Evolutionary conservation across 1,140 invertebrate genomes (phyloP).

Genomic region (Diorhabda sublineata): DNA sequence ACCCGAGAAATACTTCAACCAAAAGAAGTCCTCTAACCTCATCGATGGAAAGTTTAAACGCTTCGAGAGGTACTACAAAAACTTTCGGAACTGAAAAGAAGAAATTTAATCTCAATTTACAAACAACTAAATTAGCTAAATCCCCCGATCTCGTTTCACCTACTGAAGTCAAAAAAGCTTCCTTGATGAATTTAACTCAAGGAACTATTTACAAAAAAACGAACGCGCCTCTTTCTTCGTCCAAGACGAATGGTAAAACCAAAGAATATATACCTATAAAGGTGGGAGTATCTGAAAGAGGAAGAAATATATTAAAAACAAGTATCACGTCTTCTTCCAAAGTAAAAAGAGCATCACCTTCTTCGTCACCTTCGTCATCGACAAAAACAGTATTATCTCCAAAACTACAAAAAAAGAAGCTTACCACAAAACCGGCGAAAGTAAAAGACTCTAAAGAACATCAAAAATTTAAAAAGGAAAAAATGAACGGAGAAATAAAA

Average conservation of each 20-base stretch:
- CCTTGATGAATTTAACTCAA: constrained; percentile 44
- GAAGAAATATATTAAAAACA: constrained; percentile 44
- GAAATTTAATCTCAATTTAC: constrained; percentile 32
- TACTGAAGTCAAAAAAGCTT: constrained; percentile 56
- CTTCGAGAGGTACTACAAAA: constrained; percentile 44
- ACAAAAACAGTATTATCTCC: constrained; percentile 35
- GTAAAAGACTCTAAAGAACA: constrained; percentile 21
- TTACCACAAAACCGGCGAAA: neutral
- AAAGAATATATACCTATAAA: constrained; percentile 51
- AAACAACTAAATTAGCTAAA: constrained; percentile 42
- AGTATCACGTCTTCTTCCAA: constrained; percentile 19
- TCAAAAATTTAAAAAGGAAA: constrained; percentile 39
- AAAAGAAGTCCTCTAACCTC: constrained; percentile 22
- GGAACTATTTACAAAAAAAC: constrained; percentile 46
- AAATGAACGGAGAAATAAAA: constrained; percentile 38
- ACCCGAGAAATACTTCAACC: constrained; percentile 26
- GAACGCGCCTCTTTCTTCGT: constrained; percentile 45
- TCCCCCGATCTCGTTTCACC: constrained; percentile 56
- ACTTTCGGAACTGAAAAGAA: constrained; percentile 45
- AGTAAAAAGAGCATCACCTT: constrained; percentile 26
- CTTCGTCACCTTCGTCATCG: constrained; percentile 25
- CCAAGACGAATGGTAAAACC: constrained; percentile 37
- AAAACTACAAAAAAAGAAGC: constrained; percentile 21
- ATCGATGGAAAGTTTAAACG: constrained; percentile 25
- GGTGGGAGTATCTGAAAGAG: constrained; percentile 50